Evolutionary conservation across 2,888 invertebrate species (phyloP).

Genomic region (Panopea generosa): DNA sequence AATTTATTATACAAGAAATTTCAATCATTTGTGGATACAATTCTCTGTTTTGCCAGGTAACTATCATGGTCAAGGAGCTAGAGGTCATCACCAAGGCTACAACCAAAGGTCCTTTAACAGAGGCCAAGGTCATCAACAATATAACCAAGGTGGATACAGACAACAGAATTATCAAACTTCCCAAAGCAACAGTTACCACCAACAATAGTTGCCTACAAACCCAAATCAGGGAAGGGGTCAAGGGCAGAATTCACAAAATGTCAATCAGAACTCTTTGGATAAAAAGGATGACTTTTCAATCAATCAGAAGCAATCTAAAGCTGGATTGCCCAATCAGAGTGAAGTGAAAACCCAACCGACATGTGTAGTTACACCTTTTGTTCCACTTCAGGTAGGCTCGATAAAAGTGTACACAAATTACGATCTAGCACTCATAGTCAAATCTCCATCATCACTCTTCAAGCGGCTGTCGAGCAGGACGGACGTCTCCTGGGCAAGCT

Average conservation of each 20-base stretch:
- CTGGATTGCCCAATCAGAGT: conserved; percentile 7
- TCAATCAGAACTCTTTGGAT: too few species aligned
- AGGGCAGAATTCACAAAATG: too few species aligned
- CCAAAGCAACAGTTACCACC: too few species aligned
- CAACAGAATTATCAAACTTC: conserved; percentile 31
- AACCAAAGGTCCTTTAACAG: conserved; percentile 7
- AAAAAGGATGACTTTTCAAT: not conserved
- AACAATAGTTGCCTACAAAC: too few species aligned
- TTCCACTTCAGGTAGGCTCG: conserved; percentile 78
- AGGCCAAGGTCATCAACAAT: conserved; percentile 7
- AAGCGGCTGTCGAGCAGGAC: too few species aligned
- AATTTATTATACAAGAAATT: too few species aligned
- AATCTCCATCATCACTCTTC: too few species aligned
- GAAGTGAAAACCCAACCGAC: conserved; percentile 55
- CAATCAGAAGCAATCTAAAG: conserved; percentile 44
- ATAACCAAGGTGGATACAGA: conserved; percentile 26
- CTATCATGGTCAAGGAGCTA: conserved; percentile 6
- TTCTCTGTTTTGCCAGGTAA: conserved; percentile 7
- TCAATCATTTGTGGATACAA: too few species aligned
- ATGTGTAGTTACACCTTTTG: conserved; percentile 64
- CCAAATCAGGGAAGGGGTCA: too few species aligned
- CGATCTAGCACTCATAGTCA: too few species aligned
- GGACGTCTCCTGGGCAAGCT: too few species aligned
- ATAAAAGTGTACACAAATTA: too few species aligned
- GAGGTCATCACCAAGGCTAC: conserved; percentile 17